A percentile compares a stretch with the other conserved stretches of the same genome.
phyloP scores from a whole-genome alignment of 2,888 invertebrate species.

The Ichneumoninae sp. region DNA sequence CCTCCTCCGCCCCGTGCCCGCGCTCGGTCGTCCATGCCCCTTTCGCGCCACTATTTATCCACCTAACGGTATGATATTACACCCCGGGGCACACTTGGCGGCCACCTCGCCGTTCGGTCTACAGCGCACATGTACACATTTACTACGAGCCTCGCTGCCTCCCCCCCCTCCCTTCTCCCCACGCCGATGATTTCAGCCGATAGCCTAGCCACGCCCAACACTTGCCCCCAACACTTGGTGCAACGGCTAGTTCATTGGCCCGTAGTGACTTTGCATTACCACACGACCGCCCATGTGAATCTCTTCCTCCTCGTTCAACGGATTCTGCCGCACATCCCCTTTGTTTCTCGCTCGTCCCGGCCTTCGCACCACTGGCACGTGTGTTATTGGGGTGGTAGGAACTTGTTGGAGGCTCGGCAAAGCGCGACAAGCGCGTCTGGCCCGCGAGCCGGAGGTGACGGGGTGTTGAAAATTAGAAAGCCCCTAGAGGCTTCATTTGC shows the following conservation, averaged over 20 bases:
- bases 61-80: conserved; percentile 84
- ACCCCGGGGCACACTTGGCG: conserved; percentile 81
- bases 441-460: conserved; percentile 38
- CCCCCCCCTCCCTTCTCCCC: conserved; percentile 14
- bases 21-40: conserved; percentile 41
- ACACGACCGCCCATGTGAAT: conserved; percentile 73
- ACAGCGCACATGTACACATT: conserved; percentile 52
- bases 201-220: conserved; percentile 80
- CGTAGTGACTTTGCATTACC: conserved; percentile 81
- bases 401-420: conserved; percentile 20
- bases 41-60: conserved; percentile 83
- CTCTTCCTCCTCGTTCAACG: conserved; percentile 27
- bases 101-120: conserved; percentile 57
- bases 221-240: conserved; percentile 76
- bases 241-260: conserved; percentile 82
- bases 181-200: conserved; percentile 45
- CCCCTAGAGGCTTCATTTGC: conserved; percentile 80
- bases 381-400: conserved; percentile 15
- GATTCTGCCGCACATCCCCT: background rate
- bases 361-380: background rate
- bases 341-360: conserved; percentile 10
- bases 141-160: conserved; percentile 14
- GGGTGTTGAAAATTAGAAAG: conserved; percentile 80
- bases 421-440: conserved; percentile 63
- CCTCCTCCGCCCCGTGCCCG: background rate